Evolutionary conservation across 2,113 vertebrate genomes (phyloP), one percentile per base, ranked within the genome.

Genomic region (Nerophis lumbriciformis): DNA sequence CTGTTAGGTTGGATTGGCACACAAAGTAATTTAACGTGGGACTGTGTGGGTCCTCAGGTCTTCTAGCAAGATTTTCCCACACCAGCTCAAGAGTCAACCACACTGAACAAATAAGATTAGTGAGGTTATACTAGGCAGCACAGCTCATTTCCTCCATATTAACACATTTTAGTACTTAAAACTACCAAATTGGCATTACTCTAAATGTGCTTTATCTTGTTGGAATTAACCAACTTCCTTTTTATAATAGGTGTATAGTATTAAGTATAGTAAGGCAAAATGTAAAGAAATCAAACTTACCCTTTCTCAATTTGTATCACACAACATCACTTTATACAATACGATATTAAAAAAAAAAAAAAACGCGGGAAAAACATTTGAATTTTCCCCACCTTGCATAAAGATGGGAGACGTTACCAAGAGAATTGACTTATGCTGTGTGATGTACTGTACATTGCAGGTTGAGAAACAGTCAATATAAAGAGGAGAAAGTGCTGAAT

Each of bases 41-140:
- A 48, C 71, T 57, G 53, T 65, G 73, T 16, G 71, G 73, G 81
- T 86, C 81, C 44, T 75, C 49, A 55, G 54, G 64, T 77, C 78
- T 65, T 67, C 44, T 73, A 75, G 75, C 79, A 87, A 73, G 77
- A 87, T 85, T 85, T 91, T 91, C 89, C 88, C 88, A 90, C 89
- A 89, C 77, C 35, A 44, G 86, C 86, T 90, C 78, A 19, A 88
- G 83, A 82, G 68, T 89, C 89, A 91, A 74, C 83, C 87, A 90
- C 69, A 85, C 89, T 87, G 90, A 90, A 90, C 88, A 89, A 90
- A 91, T 91, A 71, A 91, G 90, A 91, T 91, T 90, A 90, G 82
- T 51, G 87, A 75, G 84, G 77, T 79, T 79, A 62, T 68, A 72
- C 77, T 73, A 78, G 84, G 85, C 81, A 71, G 83, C 86, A 86